Evolutionary conservation across 2,113 vertebrate genomes (phyloP), one percentile per base, ranked within the genome.

Genomic region (Choloepus hoffmanni): DNA sequence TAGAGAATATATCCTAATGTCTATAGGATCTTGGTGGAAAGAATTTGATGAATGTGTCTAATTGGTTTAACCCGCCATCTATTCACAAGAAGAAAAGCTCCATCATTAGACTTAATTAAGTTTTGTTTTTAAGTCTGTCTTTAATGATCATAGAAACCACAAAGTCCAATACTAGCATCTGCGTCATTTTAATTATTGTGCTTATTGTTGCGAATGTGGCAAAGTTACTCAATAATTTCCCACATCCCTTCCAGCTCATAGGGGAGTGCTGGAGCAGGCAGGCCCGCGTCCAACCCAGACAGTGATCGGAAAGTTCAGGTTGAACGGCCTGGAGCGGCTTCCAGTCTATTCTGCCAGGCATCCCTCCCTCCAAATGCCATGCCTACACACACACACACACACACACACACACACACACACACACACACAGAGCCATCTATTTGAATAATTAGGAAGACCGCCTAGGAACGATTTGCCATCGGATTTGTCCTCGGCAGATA

Each of bases 91-190:
- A 98, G 97, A 98, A 98, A 97, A 98, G 96, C 87, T 79, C 97
- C 95, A 95, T 97, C 95, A 30, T 96, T 98, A 95, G 89, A 93
- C 96, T 98, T 98, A 96, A 96, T 55, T 98, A 97, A 95, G 98
- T 96, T 90, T 89, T 94, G 43, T 45, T 89, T 96, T 98, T 86
- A 98, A 96, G 97, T 97, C 63, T 97, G 92, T 87, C 95, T 97
- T 98, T 98, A 98, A 98, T 95, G 96, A 95, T 97, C 96, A 89
- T 96, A 97, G 97, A 98, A 97, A 96, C 97, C 89, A 65, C 95
- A 81, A 96, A 98, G 97, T 97, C 97, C 96, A 92, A 78, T 83
- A 15, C 86, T 82, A 92, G 92, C 96, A 95, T 98, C 95, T 89
- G 92, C 62, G 73, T 97, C 97, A 92, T 96, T 95, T 98, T 97